These are phyloP conservation scores for Tanytarsus gracilentus DNA, from an alignment of 2,888 invertebrate species.

Conservation along the genomic window DNA sequence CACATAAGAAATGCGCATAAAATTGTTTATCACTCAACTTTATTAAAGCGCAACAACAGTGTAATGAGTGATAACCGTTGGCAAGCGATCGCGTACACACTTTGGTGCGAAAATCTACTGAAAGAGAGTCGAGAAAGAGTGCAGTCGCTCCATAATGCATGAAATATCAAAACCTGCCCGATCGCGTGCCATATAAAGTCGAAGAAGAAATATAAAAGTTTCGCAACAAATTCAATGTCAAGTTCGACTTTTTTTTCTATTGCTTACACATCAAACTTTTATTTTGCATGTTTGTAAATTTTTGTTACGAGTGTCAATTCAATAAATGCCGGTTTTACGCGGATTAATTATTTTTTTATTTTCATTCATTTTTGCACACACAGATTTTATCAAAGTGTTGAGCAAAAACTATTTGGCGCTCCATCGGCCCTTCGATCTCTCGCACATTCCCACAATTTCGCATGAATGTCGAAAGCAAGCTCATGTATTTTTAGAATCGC, in stretches of 20 bases:
- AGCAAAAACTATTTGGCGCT: constrained; percentile 27
- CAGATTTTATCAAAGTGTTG: constrained; percentile 30
- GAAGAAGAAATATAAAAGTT: not conserved
- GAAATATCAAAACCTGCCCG: not conserved
- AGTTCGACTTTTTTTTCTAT: constrained; percentile 8
- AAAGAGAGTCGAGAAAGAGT: not conserved
- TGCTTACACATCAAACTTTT: not conserved
- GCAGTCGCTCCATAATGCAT: not conserved
- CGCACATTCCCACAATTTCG: constrained; percentile 29
- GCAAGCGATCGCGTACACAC: too few relatives aligned
- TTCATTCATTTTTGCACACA: too few relatives aligned
- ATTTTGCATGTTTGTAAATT: not conserved
- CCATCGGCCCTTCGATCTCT: constrained; percentile 30
- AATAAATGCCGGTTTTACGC: not conserved
- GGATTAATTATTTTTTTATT: not conserved
- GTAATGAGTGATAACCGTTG: too few relatives aligned
- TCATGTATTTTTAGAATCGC: constrained; percentile 30
- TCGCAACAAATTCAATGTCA: constrained; percentile 14
- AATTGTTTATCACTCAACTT: too few relatives aligned
- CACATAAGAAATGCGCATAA: too few relatives aligned
- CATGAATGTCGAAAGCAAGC: constrained; percentile 30
- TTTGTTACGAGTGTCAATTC: not conserved
- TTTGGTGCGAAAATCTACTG: not conserved
- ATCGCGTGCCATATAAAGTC: not conserved
- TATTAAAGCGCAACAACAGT: too few relatives aligned